Conservation (phyloP, 2,113 vertebrate genomes). For the Sturnira hondurensis region DNA sequence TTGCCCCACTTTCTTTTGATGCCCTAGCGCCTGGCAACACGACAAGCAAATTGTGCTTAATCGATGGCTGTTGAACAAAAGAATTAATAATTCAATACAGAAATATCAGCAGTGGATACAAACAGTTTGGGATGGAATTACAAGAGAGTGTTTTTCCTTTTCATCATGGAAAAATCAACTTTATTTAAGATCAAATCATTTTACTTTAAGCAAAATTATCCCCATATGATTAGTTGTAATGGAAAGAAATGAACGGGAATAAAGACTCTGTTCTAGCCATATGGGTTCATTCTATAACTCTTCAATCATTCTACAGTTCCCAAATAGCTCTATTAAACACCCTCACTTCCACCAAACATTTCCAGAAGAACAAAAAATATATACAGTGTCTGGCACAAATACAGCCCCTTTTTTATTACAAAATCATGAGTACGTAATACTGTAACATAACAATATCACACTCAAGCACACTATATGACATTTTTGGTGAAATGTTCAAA, state of each 20-base stretch:
- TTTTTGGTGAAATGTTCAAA: no score
- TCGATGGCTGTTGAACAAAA: neutral
- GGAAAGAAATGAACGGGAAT: neutral
- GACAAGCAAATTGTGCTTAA: neutral
- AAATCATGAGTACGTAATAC: no score
- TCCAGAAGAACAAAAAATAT: neutral
- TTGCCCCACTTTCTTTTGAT: neutral
- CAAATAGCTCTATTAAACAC: neutral
- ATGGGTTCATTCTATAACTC: neutral
- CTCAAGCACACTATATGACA: no score
- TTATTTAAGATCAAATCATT: constrained; percentile 19
- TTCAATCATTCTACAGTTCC: neutral
- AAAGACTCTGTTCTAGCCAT: neutral
- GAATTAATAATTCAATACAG: neutral
- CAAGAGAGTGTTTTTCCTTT: neutral
- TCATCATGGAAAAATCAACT: neutral
- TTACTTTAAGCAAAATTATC: constrained; percentile 5
- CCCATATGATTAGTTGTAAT: neutral
- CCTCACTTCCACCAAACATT: neutral
- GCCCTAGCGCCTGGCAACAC: neutral
- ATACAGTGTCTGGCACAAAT: no score
- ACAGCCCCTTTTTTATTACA: no score
- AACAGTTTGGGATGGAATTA: neutral
- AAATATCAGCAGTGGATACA: neutral
- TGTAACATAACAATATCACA: no score